phyloP scores from a whole-genome alignment of 2,797 vertebrate species.

The Poeciliopsis turneri region DNA sequence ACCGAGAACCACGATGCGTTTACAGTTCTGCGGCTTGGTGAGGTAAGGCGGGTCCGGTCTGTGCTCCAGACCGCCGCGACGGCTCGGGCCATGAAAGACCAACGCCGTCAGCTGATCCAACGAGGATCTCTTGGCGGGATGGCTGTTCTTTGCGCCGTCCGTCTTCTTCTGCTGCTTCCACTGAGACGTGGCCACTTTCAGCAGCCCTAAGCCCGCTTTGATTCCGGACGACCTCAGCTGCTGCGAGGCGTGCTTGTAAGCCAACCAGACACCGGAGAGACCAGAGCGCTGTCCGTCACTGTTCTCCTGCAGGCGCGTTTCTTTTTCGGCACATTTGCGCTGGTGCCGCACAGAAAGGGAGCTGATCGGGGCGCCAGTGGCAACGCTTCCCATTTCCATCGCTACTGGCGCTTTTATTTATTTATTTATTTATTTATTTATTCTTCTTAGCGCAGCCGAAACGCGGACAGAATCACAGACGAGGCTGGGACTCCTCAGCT shows the following conservation, averaged over 20 bases:
- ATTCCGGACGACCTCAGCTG: conserved; percentile 66
- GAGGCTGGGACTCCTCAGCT: background rate
- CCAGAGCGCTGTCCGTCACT: conserved; percentile 45
- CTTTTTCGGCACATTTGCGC: conserved; percentile 25
- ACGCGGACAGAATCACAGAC: background rate
- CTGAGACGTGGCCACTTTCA: conserved; percentile 75
- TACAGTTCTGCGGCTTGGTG: conserved; percentile 79
- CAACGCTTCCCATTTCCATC: conserved; percentile 53
- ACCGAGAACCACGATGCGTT: conserved; percentile 82
- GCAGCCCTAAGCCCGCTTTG: conserved; percentile 75
- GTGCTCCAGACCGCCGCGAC: conserved; percentile 49
- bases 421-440: too few species aligned
- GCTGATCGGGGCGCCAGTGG: conserved; percentile 21
- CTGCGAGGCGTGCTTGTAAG: conserved; percentile 73
- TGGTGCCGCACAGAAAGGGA: conserved; percentile 33
- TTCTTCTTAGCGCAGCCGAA: background rate
- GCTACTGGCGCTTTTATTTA: too few species aligned
- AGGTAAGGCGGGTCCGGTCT: conserved; percentile 28
- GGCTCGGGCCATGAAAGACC: conserved; percentile 64
- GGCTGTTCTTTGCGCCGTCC: conserved; percentile 30
- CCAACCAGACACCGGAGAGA: conserved; percentile 61
- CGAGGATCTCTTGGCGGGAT: conserved; percentile 63
- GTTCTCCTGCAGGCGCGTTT: conserved; percentile 23
- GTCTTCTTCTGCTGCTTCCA: conserved; percentile 77
- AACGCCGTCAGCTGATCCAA: conserved; percentile 74